These are phyloP conservation scores for Eupithecia dodoneata DNA, from an alignment of 2,888 invertebrate species.

Conservation along the genomic window DNA sequence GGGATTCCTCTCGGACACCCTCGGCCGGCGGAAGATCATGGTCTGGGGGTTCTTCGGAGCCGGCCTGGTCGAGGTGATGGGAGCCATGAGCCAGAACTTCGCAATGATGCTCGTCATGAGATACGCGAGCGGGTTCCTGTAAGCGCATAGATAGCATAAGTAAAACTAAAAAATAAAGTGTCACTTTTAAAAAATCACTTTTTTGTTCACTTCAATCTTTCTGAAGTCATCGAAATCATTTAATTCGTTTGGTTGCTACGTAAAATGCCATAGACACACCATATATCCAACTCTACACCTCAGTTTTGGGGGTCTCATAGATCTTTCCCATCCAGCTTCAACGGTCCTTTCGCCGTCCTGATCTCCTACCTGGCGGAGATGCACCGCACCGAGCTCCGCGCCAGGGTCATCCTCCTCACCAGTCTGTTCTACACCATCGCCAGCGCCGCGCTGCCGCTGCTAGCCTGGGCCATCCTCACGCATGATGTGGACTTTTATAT, in stretches of 20 bases:
- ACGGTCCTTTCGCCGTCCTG: conserved; percentile 89
- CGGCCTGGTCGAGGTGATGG: conserved; percentile 85
- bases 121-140: conserved; percentile 90
- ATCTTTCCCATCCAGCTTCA: conserved; percentile 62
- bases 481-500: conserved; percentile 80
- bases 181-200: too few species aligned
- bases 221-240: not conserved
- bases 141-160: conserved; percentile 56
- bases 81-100: conserved; percentile 87
- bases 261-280: too few species aligned
- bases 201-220: too few species aligned
- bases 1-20: conserved; percentile 91
- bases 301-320: not conserved
- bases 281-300: not conserved
- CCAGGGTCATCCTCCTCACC: conserved; percentile 86
- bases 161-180: too few species aligned
- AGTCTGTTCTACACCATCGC: conserved; percentile 88
- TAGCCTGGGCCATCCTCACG: conserved; percentile 90
- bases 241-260: not conserved
- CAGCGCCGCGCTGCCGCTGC: conserved; percentile 85
- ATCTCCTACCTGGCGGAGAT: conserved; percentile 90
- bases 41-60: conserved; percentile 87
- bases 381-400: conserved; percentile 86
- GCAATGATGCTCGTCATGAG: conserved; percentile 88
- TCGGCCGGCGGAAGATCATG: conserved; percentile 88